Conservation (phyloP, 2,113 vertebrate genomes). For the Stercorarius parasiticus region DNA sequence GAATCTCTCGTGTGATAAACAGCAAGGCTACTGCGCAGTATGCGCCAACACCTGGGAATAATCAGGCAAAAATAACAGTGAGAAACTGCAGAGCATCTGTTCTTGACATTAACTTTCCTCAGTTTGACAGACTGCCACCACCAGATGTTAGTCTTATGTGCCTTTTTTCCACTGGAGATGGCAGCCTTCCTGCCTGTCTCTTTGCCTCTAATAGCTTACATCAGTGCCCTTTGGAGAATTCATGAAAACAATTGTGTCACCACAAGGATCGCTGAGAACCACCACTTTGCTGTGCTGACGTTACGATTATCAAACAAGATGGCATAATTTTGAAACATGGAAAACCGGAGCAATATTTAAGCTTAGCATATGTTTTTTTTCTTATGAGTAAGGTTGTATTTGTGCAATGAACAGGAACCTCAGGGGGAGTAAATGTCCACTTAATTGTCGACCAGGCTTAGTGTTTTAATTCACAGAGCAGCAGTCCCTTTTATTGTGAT, state of each 20-base stretch:
- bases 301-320: neutral
- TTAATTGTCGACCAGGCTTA: neutral
- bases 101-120: slow-evolving; percentile 80
- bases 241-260: slow-evolving; percentile 37
- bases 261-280: neutral
- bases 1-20: slow-evolving; percentile 71
- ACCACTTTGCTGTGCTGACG: neutral
- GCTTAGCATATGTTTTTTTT: neutral
- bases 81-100: slow-evolving; percentile 76
- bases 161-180: slow-evolving; percentile 55
- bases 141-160: slow-evolving; percentile 79
- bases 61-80: slow-evolving; percentile 80
- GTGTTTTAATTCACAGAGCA: neutral
- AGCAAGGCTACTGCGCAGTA: slow-evolving; percentile 72
- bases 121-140: slow-evolving; percentile 77
- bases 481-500: neutral
- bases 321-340: neutral
- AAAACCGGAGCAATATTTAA: neutral
- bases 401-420: neutral
- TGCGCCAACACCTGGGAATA: slow-evolving; percentile 79
- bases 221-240: slow-evolving; percentile 60
- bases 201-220: slow-evolving; percentile 56
- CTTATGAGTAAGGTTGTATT: neutral
- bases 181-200: slow-evolving; percentile 56
- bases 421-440: neutral